Evolutionary conservation across 2,888 invertebrate genomes (phyloP), one percentile per base, ranked within the genome.

Genomic region (Myathropa florea): DNA sequence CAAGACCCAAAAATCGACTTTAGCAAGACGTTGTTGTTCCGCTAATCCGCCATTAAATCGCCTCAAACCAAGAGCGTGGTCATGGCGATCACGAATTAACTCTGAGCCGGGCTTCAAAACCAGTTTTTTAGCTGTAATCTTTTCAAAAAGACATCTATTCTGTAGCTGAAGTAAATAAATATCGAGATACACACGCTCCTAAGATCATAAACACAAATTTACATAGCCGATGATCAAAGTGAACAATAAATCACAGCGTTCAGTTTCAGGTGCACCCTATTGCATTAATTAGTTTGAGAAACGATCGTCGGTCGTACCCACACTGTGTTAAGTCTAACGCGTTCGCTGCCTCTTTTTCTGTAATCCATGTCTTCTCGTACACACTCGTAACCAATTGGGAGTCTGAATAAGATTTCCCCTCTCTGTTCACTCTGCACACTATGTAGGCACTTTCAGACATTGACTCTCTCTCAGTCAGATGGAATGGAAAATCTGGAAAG

Each of bases 401-500:
- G 71, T 55, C 81, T 75, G 53, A 71, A 83, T 75, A 79, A 23
- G 23, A 18, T 79, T 85, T 86, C 86, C 86, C 86, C 86, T 82
- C 26, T 76, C 86, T 75, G 21, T 67, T 86, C 75, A 83, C 86
- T 86, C 86, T 55, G 78, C 46, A 64, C 61, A 28, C 57, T 39
- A 65, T 75, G 68, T 57, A 57, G n/a, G 12, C 73, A 65, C 23
- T 46, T 18, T 53, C 59, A n/a, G 36, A 53, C 4, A 57, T 67
- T 61, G 60, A 67, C 70, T 80, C 76, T 84, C 76, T 85, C 79
- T 83, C 86, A 86, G 78, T 78, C 70, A 83, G 79, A 83, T 83
- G 83, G 71, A 83, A 83, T 79, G 83, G 83, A 75, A 83, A 83
- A 86, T 86, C 78, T 86, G 70, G 64, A 75, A 78, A 70, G n/a